These are phyloP conservation scores for Gymnogyps californianus DNA, from an alignment of 2,113 vertebrate species.

Conservation along the genomic window DNA sequence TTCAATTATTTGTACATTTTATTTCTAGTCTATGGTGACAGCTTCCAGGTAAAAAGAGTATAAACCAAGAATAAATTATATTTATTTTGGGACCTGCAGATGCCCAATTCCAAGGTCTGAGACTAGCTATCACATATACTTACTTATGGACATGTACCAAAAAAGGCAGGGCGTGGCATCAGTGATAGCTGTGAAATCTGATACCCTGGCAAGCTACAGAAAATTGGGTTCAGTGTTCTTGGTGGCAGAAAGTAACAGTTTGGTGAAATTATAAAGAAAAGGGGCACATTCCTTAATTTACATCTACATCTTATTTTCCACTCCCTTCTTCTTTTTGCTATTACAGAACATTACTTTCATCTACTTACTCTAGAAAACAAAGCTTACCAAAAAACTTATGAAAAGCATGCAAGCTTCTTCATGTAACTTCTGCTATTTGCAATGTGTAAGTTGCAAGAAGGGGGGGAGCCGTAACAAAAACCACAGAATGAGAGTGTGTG, in stretches of 20 bases:
- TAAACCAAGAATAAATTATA: background rate
- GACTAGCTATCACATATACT: background rate
- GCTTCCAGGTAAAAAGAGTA: background rate
- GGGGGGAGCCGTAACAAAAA: background rate
- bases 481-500: background rate
- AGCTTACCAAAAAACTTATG: background rate
- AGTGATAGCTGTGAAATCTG: background rate
- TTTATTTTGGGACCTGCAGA: constrained; percentile 16
- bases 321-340: background rate
- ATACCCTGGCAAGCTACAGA: background rate
- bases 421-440: background rate
- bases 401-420: background rate
- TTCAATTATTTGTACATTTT: background rate
- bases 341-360: background rate
- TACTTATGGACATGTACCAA: background rate
- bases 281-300: background rate
- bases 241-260: background rate
- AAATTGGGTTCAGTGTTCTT: background rate
- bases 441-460: background rate
- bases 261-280: background rate
- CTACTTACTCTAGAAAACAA: background rate
- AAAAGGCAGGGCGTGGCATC: background rate
- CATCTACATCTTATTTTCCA: background rate
- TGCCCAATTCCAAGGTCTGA: background rate
- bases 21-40: background rate